Percentiles rank a stretch among this genome's conserved stretches.
phyloP scores from a whole-genome alignment of 2,797 vertebrate genomes.

The Falco columbarius region DNA sequence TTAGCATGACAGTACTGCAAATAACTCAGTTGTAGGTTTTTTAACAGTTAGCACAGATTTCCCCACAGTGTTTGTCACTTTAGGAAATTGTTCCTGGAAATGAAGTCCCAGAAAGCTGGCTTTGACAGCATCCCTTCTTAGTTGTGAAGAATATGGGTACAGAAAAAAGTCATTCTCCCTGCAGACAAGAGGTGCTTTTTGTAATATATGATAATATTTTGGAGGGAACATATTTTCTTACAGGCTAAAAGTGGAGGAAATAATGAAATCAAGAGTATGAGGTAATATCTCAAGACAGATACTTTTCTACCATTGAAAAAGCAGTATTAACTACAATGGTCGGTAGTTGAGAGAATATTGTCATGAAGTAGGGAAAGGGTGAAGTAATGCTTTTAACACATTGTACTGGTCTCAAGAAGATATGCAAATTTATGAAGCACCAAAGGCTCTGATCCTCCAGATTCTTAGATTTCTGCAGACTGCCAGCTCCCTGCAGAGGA shows the following conservation, averaged over 20 bases:
- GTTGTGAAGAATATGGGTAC: slow-evolving; percentile 59
- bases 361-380: not conserved
- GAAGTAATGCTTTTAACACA: not conserved
- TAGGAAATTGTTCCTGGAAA: slow-evolving; percentile 80
- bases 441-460: not conserved
- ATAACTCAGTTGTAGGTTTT: slow-evolving; percentile 78
- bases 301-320: not conserved
- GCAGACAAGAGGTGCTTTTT: slow-evolving; percentile 31
- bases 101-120: slow-evolving; percentile 75
- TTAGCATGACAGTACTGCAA: slow-evolving; percentile 84
- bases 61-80: slow-evolving; percentile 84
- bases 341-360: not conserved
- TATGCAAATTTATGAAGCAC: not conserved
- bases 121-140: slow-evolving; percentile 64
- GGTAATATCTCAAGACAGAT: not conserved
- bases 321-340: not conserved
- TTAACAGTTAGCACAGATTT: slow-evolving; percentile 82
- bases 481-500: not conserved
- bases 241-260: not conserved
- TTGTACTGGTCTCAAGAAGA: not conserved
- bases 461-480: not conserved
- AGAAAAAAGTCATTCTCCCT: slow-evolving; percentile 55
- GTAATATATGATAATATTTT: slow-evolving; percentile 38
- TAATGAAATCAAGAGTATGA: not conserved
- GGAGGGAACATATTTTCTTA: not conserved